Base-by-base conservation (phyloP, 2,113 vertebrate species). In the Gymnorhina tibicen region DNA sequence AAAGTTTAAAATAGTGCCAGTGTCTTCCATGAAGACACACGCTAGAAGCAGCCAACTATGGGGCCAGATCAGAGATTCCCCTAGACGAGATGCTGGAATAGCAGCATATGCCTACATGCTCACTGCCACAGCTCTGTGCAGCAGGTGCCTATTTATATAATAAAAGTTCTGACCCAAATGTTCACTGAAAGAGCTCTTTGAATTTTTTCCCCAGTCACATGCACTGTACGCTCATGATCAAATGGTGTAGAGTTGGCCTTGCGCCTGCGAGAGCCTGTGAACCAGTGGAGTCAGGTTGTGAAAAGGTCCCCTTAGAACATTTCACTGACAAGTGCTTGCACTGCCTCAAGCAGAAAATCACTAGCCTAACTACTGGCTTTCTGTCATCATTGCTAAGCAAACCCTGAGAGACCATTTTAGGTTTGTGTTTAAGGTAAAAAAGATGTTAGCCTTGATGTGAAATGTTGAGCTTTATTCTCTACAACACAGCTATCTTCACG, bases 271-370 rank as follows among this genome's bases (percentile, higher is more conserved):
- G 77, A 78, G n/a, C 75, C 88, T 89, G 83, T 55, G 87, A 96
- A 87, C 68, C 79, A 60, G 20, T 47, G 26, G 80, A 95, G 74
- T 84, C 64, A 39, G 86, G 46, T 37, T 95, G 68, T 88, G 72
- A 87, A 93, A 92, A 95, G 75, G 62, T 95, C 42, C 47, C 86
- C 44, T 91, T 79, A 91, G 75, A 91, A 95, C 75, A 58, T 88
- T 95, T 90, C 81, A 82, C 23, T 96, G 81, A 91, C 86, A 82
- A 94, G 72, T 62, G 81, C 93, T 96, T 89, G 88, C 90, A 90
- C 75, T 93, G 95, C 89, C 95, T 95, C 64, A 50, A 97, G 91
- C 96, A 96, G 80, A 94, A 94, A 94, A 90, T 91, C 86, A 76
- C 81, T 84, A 83, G 58, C 70, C 39, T 63, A 90, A 91, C 68